Evolutionary conservation across 2,888 invertebrate species (phyloP).

Genomic region (Xanthorhoe spadicearia): DNA sequence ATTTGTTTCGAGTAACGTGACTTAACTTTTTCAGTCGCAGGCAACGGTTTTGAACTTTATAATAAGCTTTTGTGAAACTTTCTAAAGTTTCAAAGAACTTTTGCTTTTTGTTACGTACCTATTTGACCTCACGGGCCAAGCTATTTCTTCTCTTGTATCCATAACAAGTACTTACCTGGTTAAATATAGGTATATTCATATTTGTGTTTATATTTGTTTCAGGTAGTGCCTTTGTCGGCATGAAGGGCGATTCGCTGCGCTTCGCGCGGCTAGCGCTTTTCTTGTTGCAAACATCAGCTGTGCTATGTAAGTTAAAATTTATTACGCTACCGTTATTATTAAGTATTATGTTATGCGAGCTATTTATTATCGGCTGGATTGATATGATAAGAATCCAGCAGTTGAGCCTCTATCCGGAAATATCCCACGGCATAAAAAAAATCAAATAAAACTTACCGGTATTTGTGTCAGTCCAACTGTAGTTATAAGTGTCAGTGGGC

Average conservation of each 20-base stretch:
- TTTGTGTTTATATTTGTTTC: constrained; percentile 46
- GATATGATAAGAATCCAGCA: not conserved
- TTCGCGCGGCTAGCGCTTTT: constrained; percentile 74
- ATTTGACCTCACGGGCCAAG: constrained; percentile 38
- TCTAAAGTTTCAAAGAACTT: constrained; percentile 42
- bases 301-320: constrained; percentile 65
- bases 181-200: not conserved
- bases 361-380: not conserved
- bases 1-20: not conserved
- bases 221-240: constrained; percentile 65
- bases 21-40: constrained; percentile 8
- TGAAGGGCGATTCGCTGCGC: constrained; percentile 76
- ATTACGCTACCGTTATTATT: constrained; percentile 17
- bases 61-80: constrained; percentile 50
- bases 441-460: not conserved
- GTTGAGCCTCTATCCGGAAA: not conserved
- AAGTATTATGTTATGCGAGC: constrained; percentile 1
- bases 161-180: not conserved
- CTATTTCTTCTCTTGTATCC: constrained; percentile 34
- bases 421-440: not conserved
- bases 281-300: constrained; percentile 71
- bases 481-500: constrained; percentile 3
- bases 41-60: too few species aligned
- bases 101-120: constrained; percentile 34
- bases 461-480: constrained; percentile 1